Conservation (phyloP, 2,113 vertebrate genomes). For the Haliaeetus leucogaster region DNA sequence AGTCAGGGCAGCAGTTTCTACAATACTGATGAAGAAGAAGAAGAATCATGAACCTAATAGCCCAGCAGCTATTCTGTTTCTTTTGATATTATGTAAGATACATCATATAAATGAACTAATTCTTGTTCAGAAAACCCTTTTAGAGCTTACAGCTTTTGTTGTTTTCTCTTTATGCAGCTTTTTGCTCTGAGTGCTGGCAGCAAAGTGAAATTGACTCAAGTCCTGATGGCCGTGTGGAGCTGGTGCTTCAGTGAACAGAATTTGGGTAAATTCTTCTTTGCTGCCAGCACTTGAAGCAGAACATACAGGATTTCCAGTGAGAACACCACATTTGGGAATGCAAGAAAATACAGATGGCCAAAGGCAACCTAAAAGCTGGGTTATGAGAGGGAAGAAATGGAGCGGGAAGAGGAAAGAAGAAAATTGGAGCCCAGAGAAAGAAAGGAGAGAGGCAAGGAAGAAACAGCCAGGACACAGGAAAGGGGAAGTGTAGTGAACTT, state of each 20-base stretch:
- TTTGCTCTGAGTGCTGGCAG: slow-evolving; percentile 37
- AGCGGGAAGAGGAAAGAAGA: background rate
- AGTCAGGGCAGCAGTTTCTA: background rate
- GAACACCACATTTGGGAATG: background rate
- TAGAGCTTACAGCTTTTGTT: slow-evolving; percentile 42
- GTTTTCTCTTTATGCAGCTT: slow-evolving; percentile 40
- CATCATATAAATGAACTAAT: slow-evolving; percentile 32
- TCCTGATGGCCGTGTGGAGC: background rate
- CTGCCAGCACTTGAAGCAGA: background rate
- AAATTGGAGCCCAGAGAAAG: background rate
- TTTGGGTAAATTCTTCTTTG: slow-evolving; percentile 21
- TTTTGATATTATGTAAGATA: slow-evolving; percentile 37
- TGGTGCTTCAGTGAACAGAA: slow-evolving; percentile 6
- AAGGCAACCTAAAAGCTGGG: slow-evolving; percentile 1
- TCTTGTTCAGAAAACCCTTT: slow-evolving; percentile 45
- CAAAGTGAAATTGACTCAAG: slow-evolving; percentile 50
- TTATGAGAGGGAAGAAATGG: background rate
- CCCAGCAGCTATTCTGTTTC: background rate
- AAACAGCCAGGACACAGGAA: background rate
- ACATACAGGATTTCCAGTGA: background rate
- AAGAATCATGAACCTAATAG: background rate
- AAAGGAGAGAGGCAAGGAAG: background rate
- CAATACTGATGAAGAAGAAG: background rate
- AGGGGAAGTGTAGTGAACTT: background rate
- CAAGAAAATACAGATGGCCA: slow-evolving; percentile 17